Conservation (phyloP, 2,113 vertebrate genomes). For the Dryoscopus gambensis region DNA sequence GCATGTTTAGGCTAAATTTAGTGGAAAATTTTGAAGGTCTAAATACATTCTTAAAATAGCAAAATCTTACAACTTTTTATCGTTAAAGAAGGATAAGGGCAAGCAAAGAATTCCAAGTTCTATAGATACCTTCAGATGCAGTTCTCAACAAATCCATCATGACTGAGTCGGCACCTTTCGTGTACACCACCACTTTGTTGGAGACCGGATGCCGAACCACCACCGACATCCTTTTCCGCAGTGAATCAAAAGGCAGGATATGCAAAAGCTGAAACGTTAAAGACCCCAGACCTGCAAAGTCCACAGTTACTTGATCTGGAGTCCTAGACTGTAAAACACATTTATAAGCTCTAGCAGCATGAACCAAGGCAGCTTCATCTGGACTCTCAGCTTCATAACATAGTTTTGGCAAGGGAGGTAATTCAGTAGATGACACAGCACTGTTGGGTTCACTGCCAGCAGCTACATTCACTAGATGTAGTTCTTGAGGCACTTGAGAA, state of each 20-base stretch:
- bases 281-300: slow-evolving; percentile 78
- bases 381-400: slow-evolving; percentile 83
- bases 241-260: slow-evolving; percentile 88
- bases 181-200: slow-evolving; percentile 85
- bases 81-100: not conserved
- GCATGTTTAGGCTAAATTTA: not conserved
- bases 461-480: not conserved
- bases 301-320: slow-evolving; percentile 80
- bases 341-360: slow-evolving; percentile 79
- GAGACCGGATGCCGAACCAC: slow-evolving; percentile 89
- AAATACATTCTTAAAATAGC: not conserved
- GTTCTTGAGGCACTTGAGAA: not conserved
- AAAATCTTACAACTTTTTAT: not conserved
- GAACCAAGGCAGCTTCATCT: slow-evolving; percentile 75
- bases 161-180: slow-evolving; percentile 90
- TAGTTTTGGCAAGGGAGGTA: not conserved
- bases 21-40: not conserved
- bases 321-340: slow-evolving; percentile 79
- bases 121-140: slow-evolving; percentile 14
- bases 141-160: slow-evolving; percentile 74
- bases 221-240: slow-evolving; percentile 92
- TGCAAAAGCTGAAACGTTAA: slow-evolving; percentile 85
- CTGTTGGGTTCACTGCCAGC: not conserved
- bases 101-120: not conserved
- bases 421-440: not conserved